Evolutionary conservation across 2,888 invertebrate genomes (phyloP).

Genomic region (Watsonalla binaria): DNA sequence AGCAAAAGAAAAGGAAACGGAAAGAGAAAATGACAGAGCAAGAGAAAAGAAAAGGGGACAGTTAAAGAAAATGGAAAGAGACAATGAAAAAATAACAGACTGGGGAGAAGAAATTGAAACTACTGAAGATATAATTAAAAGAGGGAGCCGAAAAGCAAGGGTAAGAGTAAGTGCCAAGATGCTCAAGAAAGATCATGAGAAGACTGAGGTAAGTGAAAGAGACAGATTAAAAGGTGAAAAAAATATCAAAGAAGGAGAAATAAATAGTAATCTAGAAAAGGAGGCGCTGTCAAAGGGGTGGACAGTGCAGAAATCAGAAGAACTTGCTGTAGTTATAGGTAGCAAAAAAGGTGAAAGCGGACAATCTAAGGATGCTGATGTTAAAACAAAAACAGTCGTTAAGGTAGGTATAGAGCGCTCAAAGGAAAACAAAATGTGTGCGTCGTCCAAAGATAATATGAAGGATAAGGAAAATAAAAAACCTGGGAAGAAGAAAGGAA

Average conservation of each 20-base stretch:
- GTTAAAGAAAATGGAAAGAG: not conserved
- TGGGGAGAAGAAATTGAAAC: not conserved
- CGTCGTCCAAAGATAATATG: not conserved
- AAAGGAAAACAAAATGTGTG: not conserved
- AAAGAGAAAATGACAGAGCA: not conserved
- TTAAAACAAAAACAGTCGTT: not conserved
- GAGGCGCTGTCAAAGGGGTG: not conserved
- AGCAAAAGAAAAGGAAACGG: not conserved
- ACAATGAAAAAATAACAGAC: not conserved
- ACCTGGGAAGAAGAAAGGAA: not conserved
- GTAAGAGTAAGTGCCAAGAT: not conserved
- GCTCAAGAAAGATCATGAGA: too few relatives aligned
- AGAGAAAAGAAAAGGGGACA: not conserved
- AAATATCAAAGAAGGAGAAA: not conserved
- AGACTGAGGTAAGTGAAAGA: not conserved
- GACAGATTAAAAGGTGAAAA: not conserved
- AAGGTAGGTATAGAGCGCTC: not conserved
- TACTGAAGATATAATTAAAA: too few relatives aligned
- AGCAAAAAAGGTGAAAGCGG: not conserved
- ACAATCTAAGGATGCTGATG: not conserved
- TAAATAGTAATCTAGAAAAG: not conserved
- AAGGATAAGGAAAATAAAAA: conserved; percentile 3
- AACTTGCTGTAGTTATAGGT: not conserved
- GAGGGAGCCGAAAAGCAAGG: not conserved
- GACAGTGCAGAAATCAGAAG: not conserved